These are phyloP conservation scores for Melanotaenia trifasciata DNA, from an alignment of 2,797 vertebrate genomes.

Conservation along the genomic window DNA sequence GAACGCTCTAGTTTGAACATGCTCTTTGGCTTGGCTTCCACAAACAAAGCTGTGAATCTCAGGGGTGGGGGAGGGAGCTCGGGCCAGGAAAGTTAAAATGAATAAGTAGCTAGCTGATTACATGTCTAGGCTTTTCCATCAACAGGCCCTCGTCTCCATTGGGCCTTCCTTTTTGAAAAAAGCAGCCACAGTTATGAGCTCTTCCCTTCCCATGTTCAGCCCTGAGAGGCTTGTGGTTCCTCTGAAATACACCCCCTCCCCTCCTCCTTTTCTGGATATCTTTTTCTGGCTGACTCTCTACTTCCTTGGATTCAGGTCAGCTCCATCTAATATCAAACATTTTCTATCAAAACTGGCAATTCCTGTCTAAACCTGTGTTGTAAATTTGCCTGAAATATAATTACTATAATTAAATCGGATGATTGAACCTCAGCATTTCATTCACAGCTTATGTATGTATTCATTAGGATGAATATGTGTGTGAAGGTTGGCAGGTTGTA, in stretches of 20 bases:
- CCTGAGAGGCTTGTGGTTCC: constrained; percentile 44
- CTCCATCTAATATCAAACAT: neutral
- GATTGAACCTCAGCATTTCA: neutral
- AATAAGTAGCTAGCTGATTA: constrained; percentile 72
- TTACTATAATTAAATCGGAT: neutral
- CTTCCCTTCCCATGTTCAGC: constrained; percentile 40
- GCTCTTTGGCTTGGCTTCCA: constrained; percentile 52
- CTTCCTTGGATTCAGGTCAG: constrained; percentile 19
- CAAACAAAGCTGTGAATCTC: constrained; percentile 59
- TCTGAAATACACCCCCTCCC: constrained; percentile 25
- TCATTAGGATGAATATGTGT: constrained; percentile 12
- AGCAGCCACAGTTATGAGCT: constrained; percentile 53
- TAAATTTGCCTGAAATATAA: neutral
- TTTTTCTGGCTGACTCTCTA: constrained; percentile 30
- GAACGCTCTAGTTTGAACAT: constrained; percentile 69
- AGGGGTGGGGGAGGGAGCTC: constrained; percentile 32
- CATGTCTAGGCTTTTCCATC: constrained; percentile 75
- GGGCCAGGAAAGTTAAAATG: constrained; percentile 71
- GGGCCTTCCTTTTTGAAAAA: constrained; percentile 51
- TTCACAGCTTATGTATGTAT: neutral
- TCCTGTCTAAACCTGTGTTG: neutral
- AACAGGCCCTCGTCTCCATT: constrained; percentile 46
- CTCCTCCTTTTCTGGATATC: neutral
- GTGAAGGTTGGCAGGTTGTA: neutral
- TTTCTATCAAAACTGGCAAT: neutral